phyloP scores from a whole-genome alignment of 1,140 invertebrate species.

The Lineus longissimus region DNA sequence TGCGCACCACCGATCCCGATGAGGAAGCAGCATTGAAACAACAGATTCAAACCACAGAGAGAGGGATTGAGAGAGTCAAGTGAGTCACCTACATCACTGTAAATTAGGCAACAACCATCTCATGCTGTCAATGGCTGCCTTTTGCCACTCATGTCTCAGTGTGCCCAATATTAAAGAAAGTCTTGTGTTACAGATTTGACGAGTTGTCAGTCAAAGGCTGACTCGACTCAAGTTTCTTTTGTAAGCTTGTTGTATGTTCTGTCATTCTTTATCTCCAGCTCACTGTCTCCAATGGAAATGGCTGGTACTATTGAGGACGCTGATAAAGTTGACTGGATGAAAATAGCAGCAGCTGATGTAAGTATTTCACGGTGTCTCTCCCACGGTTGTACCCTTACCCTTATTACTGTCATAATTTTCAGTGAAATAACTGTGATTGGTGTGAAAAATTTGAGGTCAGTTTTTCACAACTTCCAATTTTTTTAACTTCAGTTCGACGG shows the following conservation, averaged over 20 bases:
- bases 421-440: too few species aligned
- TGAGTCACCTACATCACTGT: too few species aligned
- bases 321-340: slow-evolving; percentile 41
- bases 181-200: too few species aligned
- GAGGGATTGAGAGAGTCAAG: slow-evolving; percentile 3
- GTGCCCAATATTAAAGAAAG: too few species aligned
- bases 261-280: slow-evolving; percentile 17
- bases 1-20: slow-evolving; percentile 6
- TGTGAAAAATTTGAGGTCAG: neutral
- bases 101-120: too few species aligned
- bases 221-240: neutral
- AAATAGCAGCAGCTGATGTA: slow-evolving; percentile 34
- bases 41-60: slow-evolving; percentile 23
- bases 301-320: slow-evolving; percentile 8
- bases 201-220: neutral
- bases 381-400: neutral
- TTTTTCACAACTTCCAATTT: neutral
- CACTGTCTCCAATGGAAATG: too few species aligned
- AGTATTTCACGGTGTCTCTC: slow-evolving; percentile 10
- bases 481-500: slow-evolving; percentile 33
- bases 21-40: slow-evolving; percentile 14
- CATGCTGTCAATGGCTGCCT: too few species aligned
- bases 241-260: neutral
- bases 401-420: neutral
- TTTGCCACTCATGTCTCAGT: too few species aligned